These are phyloP conservation scores for Hydra vulgaris DNA, from an alignment of 30 jellyfish, hydroid and myxozoan species.

Conservation along the genomic window DNA sequence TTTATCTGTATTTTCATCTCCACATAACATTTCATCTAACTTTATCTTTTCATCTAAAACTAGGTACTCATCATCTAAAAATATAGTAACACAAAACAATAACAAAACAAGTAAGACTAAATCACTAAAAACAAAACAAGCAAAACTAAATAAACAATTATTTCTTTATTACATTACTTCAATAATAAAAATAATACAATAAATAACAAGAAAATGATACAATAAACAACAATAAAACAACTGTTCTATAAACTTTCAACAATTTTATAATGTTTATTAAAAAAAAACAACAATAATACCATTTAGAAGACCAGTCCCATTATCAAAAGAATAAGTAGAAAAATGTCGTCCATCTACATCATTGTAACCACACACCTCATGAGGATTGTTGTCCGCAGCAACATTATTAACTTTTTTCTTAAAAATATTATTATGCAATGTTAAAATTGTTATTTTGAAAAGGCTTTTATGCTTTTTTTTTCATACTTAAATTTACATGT, in stretches of 20 bases:
- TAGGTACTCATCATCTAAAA: neutral
- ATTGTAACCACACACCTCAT: neutral
- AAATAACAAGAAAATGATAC: no score
- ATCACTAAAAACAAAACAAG: neutral
- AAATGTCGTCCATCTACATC: neutral
- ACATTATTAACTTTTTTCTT: neutral
- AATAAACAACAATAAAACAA: no score
- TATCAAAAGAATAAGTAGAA: neutral
- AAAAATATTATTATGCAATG: neutral
- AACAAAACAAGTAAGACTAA: neutral
- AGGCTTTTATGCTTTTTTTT: neutral
- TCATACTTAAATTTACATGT: no score
- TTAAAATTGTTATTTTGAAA: no score
- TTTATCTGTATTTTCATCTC: no score
- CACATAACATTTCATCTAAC: no score
- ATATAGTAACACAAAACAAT: neutral
- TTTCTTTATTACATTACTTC: no score
- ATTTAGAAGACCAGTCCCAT: neutral
- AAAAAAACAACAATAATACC: no score
- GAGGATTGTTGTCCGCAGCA: neutral
- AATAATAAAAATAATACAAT: no score
- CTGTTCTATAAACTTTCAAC: no score
- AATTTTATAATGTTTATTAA: no score
- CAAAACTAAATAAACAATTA: no score
- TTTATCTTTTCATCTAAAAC: neutral